These are phyloP conservation scores for Seira musarum DNA, from an alignment of 2,888 invertebrate genomes.

Conservation along the genomic window DNA sequence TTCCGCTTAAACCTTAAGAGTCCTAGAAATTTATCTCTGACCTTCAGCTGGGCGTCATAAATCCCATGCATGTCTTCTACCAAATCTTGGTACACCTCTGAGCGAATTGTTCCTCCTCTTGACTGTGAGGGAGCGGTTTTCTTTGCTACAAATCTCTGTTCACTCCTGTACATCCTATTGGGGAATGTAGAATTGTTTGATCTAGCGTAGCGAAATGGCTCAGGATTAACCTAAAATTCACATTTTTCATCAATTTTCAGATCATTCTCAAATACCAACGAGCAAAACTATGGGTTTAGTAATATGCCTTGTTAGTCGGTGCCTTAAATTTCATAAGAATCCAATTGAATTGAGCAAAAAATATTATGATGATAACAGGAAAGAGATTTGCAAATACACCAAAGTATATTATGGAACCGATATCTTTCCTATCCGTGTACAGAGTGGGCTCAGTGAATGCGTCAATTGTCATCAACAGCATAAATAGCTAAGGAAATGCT, in stretches of 20 bases:
- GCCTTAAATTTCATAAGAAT: too few species aligned
- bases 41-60: slow-evolving; percentile 23
- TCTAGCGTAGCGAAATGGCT: background rate
- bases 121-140: slow-evolving; percentile 26
- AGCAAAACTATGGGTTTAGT: too few species aligned
- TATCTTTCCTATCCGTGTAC: background rate
- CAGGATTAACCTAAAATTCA: background rate
- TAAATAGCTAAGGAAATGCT: slow-evolving; percentile 34
- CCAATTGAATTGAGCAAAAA: slow-evolving; percentile 2
- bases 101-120: slow-evolving; percentile 29
- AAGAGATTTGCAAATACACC: slow-evolving; percentile 34
- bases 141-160: slow-evolving; percentile 18
- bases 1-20: slow-evolving; percentile 17
- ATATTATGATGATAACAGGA: slow-evolving; percentile 39
- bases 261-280: too few species aligned
- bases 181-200: too few species aligned
- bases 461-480: slow-evolving; percentile 13
- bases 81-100: slow-evolving; percentile 14
- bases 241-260: too few species aligned
- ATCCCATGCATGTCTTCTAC: slow-evolving; percentile 34
- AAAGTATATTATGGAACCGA: slow-evolving; percentile 28
- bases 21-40: slow-evolving; percentile 18
- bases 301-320: too few species aligned
- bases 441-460: background rate
- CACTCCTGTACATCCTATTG: too few species aligned